A percentile compares a stretch with the other conserved stretches of the same genome.
Evolutionary conservation across 2,113 vertebrate species (phyloP).

Genomic region (Glaucomys volans): DNA sequence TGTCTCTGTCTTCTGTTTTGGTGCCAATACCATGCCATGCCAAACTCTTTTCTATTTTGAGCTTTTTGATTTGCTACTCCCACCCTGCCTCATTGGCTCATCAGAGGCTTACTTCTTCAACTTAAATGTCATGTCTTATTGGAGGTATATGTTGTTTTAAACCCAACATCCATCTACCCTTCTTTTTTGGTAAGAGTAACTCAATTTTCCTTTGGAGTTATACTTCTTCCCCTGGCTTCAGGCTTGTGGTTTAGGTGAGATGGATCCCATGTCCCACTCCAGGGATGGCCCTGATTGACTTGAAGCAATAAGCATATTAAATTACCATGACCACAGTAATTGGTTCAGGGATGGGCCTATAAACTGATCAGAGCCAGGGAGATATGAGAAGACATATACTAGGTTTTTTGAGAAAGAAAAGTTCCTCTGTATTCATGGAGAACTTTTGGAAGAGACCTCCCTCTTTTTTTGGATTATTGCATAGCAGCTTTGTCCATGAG

Average conservation of each 20-base stretch:
- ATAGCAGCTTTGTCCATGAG: neutral
- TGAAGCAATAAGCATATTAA: neutral
- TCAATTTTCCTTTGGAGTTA: neutral
- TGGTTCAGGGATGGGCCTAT: neutral
- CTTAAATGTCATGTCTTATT: neutral
- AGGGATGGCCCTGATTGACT: neutral
- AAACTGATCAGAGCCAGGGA: neutral
- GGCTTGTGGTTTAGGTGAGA: neutral
- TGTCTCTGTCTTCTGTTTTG: too few relatives aligned
- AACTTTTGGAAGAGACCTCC: neutral
- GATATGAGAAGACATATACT: neutral
- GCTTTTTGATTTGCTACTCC: neutral
- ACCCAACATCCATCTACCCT: neutral
- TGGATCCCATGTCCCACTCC: too few relatives aligned
- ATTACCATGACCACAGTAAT: neutral
- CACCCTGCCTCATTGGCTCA: neutral
- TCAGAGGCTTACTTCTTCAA: neutral
- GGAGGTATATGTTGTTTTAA: neutral
- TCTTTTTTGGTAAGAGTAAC: neutral
- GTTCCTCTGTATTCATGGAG: neutral
- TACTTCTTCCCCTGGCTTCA: neutral
- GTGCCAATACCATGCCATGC: neutral
- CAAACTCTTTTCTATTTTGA: neutral
- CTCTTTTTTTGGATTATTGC: neutral
- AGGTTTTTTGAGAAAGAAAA: neutral